Base-by-base conservation (phyloP, 2,797 vertebrate genomes). In the Threskiornis aethiopicus region DNA sequence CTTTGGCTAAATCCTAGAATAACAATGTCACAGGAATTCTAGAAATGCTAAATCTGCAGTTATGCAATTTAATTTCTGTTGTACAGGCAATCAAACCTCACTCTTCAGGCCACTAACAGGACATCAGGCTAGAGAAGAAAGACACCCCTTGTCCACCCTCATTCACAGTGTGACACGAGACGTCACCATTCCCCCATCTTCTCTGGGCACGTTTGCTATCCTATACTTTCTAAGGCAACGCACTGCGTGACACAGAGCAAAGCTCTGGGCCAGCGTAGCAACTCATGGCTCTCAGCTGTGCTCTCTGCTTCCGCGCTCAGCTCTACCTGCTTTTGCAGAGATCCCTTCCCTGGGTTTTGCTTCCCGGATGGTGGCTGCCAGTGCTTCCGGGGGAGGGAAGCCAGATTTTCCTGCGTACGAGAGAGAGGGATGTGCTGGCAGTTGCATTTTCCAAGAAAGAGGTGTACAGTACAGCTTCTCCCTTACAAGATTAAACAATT, bases 381-480 rank as follows among this genome's bases (percentile, higher is more conserved):
- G 7, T 54, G 65, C 95, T 97, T 96, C 93, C 92, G 59, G 93
- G 29, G 84, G 29, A 89, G 1, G 33, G 64, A 79, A 94, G 96
- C 93, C 96, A 97, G 90, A 59, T 90, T 96, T 83, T 95, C 67
- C 44, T 86, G 70, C 69, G 73, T 89, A 70, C 2, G 6, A 96
- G 95, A 87, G 93, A 64, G 81, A 73, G 47, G 66, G 96, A 84
- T 93, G 75, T 96, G 90, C 87, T 93, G 87, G 92, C 75, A 5
- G 87, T 96, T 95, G 71, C 87, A 61, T 97, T 97, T 97, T 97
- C 96, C 92, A 96, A 89, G 95, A 97, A 97, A 96, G 87, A 97
- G 84, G 82, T 97, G 94, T 80, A 94, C 90, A 72, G 96, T 89
- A 97, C 95, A 95, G 62, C 75, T 86, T 91, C 90, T 97, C 33